phyloP scores from a whole-genome alignment of 2,113 vertebrate species.

The Perognathus longimembris region DNA sequence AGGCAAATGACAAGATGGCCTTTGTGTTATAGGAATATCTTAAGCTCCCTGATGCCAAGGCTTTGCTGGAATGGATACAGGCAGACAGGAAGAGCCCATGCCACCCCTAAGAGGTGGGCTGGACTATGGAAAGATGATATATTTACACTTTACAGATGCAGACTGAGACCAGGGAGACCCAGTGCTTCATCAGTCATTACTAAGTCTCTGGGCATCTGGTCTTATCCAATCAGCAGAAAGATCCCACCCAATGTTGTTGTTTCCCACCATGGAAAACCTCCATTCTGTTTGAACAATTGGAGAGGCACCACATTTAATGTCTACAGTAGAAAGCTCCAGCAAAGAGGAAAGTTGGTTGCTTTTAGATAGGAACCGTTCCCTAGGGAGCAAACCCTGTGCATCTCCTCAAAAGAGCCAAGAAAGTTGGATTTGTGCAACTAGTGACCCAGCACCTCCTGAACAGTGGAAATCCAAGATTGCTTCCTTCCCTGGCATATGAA shows the following conservation, averaged over 20 bases:
- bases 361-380: background rate
- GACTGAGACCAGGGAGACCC: background rate
- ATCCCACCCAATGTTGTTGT: background rate
- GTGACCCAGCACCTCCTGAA: background rate
- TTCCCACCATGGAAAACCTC: background rate
- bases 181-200: background rate
- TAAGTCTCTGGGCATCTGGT: no score
- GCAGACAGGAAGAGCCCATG: background rate
- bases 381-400: background rate
- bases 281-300: background rate
- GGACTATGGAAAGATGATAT: background rate
- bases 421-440: background rate
- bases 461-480: background rate
- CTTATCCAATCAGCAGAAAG: background rate
- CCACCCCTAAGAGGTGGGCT: fast-evolving
- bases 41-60: background rate
- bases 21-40: background rate
- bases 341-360: background rate
- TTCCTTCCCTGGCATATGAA: background rate
- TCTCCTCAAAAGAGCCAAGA: background rate
- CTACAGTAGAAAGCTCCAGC: background rate
- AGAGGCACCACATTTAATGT: background rate
- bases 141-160: background rate
- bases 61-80: background rate
- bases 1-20: background rate